Percentiles rank a stretch among this genome's conserved stretches.
These are phyloP conservation scores for Thunnus thynnus DNA, from an alignment of 2,113 vertebrate species.

Conservation along the genomic window DNA sequence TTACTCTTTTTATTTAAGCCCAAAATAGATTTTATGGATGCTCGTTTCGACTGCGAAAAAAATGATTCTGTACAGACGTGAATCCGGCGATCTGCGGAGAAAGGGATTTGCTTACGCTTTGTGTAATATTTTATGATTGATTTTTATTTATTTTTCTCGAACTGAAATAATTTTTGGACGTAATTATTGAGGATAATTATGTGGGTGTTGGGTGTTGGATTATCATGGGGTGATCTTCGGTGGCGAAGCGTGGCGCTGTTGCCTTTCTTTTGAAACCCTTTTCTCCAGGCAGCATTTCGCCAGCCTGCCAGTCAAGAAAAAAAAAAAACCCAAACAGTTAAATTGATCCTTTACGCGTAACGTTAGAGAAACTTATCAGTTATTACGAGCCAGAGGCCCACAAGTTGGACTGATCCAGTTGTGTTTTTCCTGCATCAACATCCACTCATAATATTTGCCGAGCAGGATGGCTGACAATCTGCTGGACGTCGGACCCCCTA, in stretches of 20 bases:
- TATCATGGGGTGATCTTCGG: slow-evolving; percentile 89
- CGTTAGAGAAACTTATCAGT: slow-evolving; percentile 51
- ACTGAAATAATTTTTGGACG: slow-evolving; percentile 77
- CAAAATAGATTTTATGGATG: slow-evolving; percentile 75
- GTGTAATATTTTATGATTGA: slow-evolving; percentile 78
- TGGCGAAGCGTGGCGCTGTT: slow-evolving; percentile 91
- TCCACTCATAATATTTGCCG: slow-evolving; percentile 30
- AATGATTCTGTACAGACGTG: slow-evolving; percentile 76
- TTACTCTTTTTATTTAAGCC: slow-evolving; percentile 79
- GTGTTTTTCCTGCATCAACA: slow-evolving; percentile 48
- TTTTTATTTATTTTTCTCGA: slow-evolving; percentile 79
- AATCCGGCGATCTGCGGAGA: slow-evolving; percentile 72
- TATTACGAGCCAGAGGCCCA: slow-evolving; percentile 22
- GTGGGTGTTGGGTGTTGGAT: slow-evolving; percentile 88
- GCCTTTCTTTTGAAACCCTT: slow-evolving; percentile 85
- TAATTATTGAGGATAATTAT: slow-evolving; percentile 83
- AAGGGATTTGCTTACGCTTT: slow-evolving; percentile 62
- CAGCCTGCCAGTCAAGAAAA: slow-evolving; percentile 70
- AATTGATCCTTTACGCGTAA: slow-evolving; percentile 50
- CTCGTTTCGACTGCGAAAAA: slow-evolving; percentile 81
- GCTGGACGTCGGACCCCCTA: slow-evolving; percentile 94
- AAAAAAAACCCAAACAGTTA: slow-evolving; percentile 51
- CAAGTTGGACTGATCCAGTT: slow-evolving; percentile 38
- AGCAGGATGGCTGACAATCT: slow-evolving; percentile 94
- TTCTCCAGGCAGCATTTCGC: slow-evolving; percentile 75